Conservation (phyloP, 2,113 vertebrate genomes). For the Oreochromis tanganicae region DNA sequence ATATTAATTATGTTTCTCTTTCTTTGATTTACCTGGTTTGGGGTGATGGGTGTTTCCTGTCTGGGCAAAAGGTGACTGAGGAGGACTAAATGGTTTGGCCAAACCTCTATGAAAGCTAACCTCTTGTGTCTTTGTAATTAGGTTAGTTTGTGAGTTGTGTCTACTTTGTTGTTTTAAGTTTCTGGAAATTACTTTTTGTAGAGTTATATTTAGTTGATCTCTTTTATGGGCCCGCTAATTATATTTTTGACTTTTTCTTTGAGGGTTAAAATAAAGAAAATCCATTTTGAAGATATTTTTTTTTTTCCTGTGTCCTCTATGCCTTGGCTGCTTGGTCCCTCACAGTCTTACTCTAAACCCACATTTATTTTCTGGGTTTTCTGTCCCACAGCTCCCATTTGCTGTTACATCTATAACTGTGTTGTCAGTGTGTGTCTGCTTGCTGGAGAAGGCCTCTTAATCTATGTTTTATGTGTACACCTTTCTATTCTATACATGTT, state of each 20-base stretch:
- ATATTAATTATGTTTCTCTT: not conserved
- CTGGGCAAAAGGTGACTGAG: not conserved
- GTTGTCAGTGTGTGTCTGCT: not conserved
- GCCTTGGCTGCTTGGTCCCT: not conserved
- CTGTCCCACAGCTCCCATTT: not conserved
- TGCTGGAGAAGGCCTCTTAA: not conserved
- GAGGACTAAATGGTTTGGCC: not conserved
- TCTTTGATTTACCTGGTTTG: not conserved
- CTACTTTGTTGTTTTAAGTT: not conserved
- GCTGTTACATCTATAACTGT: not conserved
- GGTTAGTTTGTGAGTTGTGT: not conserved
- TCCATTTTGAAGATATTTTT: not conserved
- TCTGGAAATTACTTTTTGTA: not conserved
- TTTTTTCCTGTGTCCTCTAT: not conserved
- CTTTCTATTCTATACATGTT: not conserved
- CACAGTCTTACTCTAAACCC: not conserved
- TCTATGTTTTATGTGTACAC: not conserved
- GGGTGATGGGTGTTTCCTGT: not conserved
- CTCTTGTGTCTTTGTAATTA: not conserved
- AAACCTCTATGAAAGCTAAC: not conserved
- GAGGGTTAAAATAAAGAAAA: too few species aligned
- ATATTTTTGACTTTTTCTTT: too few species aligned
- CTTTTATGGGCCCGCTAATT: too few species aligned
- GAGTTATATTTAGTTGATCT: not conserved
- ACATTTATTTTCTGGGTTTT: not conserved